Conservation (phyloP, 2,113 vertebrate genomes). For the Benitochromis conjunctus region DNA sequence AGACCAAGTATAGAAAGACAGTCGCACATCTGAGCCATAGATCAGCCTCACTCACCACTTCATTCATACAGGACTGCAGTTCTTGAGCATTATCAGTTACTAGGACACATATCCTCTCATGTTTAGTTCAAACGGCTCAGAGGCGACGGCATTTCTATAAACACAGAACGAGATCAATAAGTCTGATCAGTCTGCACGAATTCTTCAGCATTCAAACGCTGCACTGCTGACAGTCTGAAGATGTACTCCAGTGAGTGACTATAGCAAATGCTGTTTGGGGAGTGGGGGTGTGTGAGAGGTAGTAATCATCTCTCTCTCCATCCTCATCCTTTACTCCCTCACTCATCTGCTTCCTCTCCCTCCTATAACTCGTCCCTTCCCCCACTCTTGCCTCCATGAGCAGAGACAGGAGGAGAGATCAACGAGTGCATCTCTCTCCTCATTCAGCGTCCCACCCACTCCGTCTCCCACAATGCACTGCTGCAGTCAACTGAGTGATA, state of each 20-base stretch:
- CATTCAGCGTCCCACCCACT: slow-evolving; percentile 10
- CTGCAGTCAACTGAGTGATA: slow-evolving; percentile 38
- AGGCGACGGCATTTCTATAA: neutral
- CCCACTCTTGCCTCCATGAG: slow-evolving; percentile 4
- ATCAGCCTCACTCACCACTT: neutral
- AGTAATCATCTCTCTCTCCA: too few relatives aligned
- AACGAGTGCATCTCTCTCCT: slow-evolving; percentile 42
- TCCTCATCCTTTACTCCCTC: neutral
- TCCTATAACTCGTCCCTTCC: neutral
- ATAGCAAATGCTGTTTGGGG: neutral
- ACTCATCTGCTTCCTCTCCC: neutral
- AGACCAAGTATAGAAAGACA: neutral
- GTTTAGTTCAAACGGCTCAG: neutral
- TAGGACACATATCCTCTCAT: neutral
- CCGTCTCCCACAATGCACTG: slow-evolving; percentile 21
- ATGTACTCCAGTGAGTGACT: neutral
- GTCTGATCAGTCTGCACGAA: neutral
- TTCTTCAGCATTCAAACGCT: neutral
- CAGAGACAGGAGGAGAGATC: neutral
- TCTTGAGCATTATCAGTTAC: too few relatives aligned
- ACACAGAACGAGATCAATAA: neutral
- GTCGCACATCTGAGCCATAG: neutral
- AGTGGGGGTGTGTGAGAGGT: too few relatives aligned
- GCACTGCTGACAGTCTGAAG: neutral
- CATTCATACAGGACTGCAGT: too few relatives aligned